Evolutionary conservation across 1,140 invertebrate species (phyloP), one percentile per base, ranked within the genome.

Genomic region (Euglossa dilemma): DNA sequence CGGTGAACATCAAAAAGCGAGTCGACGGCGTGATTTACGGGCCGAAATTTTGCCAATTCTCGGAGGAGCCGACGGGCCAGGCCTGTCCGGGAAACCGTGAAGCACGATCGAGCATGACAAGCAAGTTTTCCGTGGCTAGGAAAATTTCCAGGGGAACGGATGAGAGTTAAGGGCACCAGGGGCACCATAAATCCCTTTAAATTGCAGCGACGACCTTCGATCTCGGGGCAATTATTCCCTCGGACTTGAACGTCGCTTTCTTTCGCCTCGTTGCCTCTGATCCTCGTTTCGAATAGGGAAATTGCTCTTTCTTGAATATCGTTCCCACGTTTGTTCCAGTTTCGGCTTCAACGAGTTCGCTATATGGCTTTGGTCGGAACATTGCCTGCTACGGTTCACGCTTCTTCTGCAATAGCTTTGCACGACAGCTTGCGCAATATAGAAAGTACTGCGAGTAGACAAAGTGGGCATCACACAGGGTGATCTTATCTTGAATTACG

Each of bases 161-260:
- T 9, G 67, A 90, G 88, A 92, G 89, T 91, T 91, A 90, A 86
- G 83, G 78, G 85, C 69, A 81, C 85, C 90, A 69, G 50, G 87
- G 88, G 87, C 82, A 78, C 87, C 66, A 90, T 91, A 92, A 92
- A 92, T 92, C 86, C 87, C 78, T 81, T 86, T 90, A 87, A 92
- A 92, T 91, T 89, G 90, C 88, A 87, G 73, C 88, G 77, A 87
- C 85, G 89, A 90, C 88, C 91, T 90, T 86, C 87, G 89, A 91
- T 90, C 79, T 71, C 43, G 43, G 25, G 81, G 86, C 85, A 81
- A 90, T 90, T 90, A 83, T 87, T 75, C 61, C 57, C 78, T 71
- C 59, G 50, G 67, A 20, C 74, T 54, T 16, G 61, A 56, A 50
- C 78, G 54, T 73, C 8, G 20, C 89, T 69, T 77, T 77, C 84